These are phyloP conservation scores for Minunthozetes semirufus DNA, from an alignment of 2,888 invertebrate genomes.

Conservation along the genomic window DNA sequence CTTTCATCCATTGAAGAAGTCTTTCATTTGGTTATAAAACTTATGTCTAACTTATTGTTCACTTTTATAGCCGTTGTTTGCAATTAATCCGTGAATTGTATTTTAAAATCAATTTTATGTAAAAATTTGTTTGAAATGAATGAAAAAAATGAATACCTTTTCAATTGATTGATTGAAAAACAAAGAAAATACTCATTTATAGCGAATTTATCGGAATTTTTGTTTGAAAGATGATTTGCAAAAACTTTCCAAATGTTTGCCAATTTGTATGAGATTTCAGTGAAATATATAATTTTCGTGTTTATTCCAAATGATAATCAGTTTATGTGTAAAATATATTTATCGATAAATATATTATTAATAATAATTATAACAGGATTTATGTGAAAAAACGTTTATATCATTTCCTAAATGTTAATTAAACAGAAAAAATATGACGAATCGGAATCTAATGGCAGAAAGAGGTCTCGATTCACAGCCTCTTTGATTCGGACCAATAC, in stretches of 20 bases:
- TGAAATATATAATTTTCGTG: no score
- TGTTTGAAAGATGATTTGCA: no score
- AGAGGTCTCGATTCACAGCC: constrained; percentile 27
- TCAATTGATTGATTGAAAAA: not conserved
- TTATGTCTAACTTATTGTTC: not conserved
- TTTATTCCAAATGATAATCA: no score
- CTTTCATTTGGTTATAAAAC: no score
- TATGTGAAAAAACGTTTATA: not conserved
- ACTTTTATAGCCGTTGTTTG: constrained; percentile 6
- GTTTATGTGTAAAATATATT: no score
- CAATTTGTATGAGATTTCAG: no score
- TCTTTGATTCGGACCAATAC: constrained; percentile 16
- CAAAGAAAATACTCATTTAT: not conserved
- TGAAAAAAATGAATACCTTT: not conserved
- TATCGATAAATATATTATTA: no score
- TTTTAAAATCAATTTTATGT: not conserved
- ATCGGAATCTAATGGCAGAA: constrained; percentile 20
- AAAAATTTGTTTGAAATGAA: not conserved
- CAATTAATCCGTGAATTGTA: constrained; percentile 10
- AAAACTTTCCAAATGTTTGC: no score
- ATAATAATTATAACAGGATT: not conserved
- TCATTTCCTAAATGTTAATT: not conserved
- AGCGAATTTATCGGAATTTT: no score
- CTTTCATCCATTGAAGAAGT: no score
- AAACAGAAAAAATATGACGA: constrained; percentile 29